Base-by-base conservation (phyloP, 2,113 vertebrate species). In the Pituophis catenifer region DNA sequence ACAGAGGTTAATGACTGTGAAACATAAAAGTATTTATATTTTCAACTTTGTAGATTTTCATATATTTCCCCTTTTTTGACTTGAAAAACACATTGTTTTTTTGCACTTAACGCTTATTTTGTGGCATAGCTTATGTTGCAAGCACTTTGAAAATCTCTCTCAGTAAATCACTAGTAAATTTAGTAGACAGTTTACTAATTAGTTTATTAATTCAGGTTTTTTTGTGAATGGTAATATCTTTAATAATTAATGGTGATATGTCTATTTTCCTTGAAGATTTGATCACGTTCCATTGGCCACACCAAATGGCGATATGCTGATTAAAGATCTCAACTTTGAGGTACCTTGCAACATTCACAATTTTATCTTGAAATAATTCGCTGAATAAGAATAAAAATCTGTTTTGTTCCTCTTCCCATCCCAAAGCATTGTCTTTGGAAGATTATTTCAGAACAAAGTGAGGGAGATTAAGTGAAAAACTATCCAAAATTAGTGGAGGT, bases 251-350 rank as follows among this genome's bases (percentile, higher is more conserved):
- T 52, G 3, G 12, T 59, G 17, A 13, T 89, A 81, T 93, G 89
- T 95, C 87, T 55, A 90, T 94, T 94, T 97, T 86, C 57, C 93
- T 62, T 96, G 3, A 95, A 99, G 99, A 93, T 99, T 99, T 98
- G 99, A 99, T 90, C 98, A 98, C 75, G 99, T 99, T 92, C 99
- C 99, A 0, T 96, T 99, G 89, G 98, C 98, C 91, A 99, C 99
- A 26, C 99, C 99, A 94, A 99, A 99, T 95, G 99, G 99, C 95
- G 99, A 99, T 95, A n/a, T 99, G 92, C 97, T 99, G 94, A 99
- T 99, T 96, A 96, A 92, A 96, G 98, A 99, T 91, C 98, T 99
- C 88, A 98, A 97, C 65, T 99, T 99, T 97, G 99, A 99, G 98
- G 99, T 99, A 97, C 96, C 96, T 85, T 94, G 92, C 94, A 48